A percentile compares a stretch with the other conserved stretches of the same genome.
phyloP scores from a whole-genome alignment of 2,888 invertebrate species.

The Argynnis bischoffii region DNA sequence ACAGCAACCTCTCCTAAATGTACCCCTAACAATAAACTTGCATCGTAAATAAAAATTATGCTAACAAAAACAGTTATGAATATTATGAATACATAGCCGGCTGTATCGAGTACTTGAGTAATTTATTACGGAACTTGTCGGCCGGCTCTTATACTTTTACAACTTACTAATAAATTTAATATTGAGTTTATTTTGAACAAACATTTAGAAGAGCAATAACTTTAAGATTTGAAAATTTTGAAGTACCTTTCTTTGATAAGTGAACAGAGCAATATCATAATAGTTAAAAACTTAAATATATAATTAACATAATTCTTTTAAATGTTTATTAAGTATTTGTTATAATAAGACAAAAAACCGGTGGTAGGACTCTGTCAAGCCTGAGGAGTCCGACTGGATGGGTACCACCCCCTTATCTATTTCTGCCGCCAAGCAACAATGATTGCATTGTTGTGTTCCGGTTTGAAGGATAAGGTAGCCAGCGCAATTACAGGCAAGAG shows the following conservation, averaged over 20 bases:
- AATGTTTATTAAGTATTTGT: too few relatives aligned
- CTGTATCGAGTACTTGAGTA: conserved; percentile 22
- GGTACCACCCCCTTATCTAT: too few relatives aligned
- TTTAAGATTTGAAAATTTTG: conserved; percentile 19
- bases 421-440: too few relatives aligned
- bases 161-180: conserved; percentile 15
- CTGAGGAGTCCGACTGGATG: too few relatives aligned
- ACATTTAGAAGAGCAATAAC: conserved; percentile 14
- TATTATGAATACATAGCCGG: conserved; percentile 17
- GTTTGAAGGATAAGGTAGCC: too few relatives aligned
- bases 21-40: conserved; percentile 16
- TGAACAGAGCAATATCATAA: too few relatives aligned
- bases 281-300: too few relatives aligned
- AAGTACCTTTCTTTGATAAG: conserved; percentile 1
- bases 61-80: conserved; percentile 21
- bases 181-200: conserved; percentile 14
- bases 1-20: background rate
- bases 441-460: too few relatives aligned
- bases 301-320: too few relatives aligned
- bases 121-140: conserved; percentile 34
- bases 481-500: too few relatives aligned
- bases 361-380: too few relatives aligned
- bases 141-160: conserved; percentile 10
- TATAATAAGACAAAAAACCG: too few relatives aligned
- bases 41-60: conserved; percentile 28